Evolutionary conservation across 1,140 invertebrate species (phyloP).

Genomic region (Drosophila chauvacae): DNA sequence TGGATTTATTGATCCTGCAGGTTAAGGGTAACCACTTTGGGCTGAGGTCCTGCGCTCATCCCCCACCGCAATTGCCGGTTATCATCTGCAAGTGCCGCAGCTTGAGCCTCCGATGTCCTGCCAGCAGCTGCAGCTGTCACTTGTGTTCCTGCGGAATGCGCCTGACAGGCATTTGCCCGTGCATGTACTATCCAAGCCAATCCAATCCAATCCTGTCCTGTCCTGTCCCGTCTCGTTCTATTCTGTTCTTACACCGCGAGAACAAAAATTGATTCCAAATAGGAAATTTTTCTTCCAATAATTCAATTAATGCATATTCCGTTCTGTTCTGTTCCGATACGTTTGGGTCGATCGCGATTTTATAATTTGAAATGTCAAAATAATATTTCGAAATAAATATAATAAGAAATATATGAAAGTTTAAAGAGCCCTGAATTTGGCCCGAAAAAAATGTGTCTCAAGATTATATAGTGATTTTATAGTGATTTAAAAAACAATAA

Average conservation of each 20-base stretch:
- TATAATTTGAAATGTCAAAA: too few species aligned
- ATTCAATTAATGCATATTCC: too few species aligned
- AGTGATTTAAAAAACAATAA: too few species aligned
- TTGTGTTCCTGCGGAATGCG: conserved; percentile 36
- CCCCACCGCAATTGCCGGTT: conserved; percentile 25
- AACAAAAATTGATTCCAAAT: too few species aligned
- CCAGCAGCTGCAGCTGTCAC: conserved; percentile 42
- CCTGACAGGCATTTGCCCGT: conserved; percentile 14
- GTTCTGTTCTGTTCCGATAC: too few species aligned
- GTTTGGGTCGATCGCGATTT: too few species aligned
- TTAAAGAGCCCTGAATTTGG: too few species aligned
- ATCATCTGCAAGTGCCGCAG: conserved; percentile 38
- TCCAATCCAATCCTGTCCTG: not conserved
- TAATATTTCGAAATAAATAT: too few species aligned
- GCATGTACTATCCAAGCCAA: not conserved
- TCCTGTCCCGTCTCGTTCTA: not conserved
- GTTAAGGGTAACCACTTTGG: not conserved
- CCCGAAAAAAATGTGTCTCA: too few species aligned
- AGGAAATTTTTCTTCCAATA: too few species aligned
- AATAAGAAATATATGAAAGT: too few species aligned
- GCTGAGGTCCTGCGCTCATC: conserved; percentile 5
- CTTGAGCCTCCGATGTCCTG: conserved; percentile 35
- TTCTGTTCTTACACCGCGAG: not conserved
- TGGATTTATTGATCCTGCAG: conserved; percentile 17
- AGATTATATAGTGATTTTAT: too few species aligned